These are phyloP conservation scores for Andricus curvator DNA, from an alignment of 2,888 invertebrate genomes.

Conservation along the genomic window DNA sequence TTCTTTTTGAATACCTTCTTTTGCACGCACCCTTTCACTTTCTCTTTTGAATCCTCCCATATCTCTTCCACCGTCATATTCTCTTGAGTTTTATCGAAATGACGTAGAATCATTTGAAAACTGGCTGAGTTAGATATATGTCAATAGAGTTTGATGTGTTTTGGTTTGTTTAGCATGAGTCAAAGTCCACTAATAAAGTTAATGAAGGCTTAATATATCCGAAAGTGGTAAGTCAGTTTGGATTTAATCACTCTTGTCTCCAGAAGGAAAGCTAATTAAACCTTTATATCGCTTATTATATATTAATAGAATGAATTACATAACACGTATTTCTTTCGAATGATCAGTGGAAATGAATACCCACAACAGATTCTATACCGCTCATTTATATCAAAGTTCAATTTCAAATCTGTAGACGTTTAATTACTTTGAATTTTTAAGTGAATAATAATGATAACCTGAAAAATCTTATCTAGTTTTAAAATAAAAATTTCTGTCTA, in stretches of 20 bases:
- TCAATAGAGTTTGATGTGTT: conserved; percentile 46
- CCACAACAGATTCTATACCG: neutral
- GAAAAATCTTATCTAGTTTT: too few relatives aligned
- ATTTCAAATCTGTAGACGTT: neutral
- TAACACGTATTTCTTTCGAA: neutral
- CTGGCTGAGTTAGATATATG: conserved; percentile 42
- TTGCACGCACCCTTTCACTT: too few relatives aligned
- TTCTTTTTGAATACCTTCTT: too few relatives aligned
- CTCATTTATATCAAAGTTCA: neutral
- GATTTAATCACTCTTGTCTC: conserved; percentile 15
- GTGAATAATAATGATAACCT: too few relatives aligned
- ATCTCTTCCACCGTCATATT: too few relatives aligned
- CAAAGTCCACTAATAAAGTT: conserved; percentile 45
- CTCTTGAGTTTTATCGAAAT: conserved; percentile 44
- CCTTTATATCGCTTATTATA: conserved; percentile 12
- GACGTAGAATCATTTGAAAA: conserved; percentile 44
- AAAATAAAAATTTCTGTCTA: too few relatives aligned
- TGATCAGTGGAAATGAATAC: neutral
- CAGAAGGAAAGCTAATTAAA: conserved; percentile 15
- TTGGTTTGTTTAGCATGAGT: conserved; percentile 50
- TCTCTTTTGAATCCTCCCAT: too few relatives aligned
- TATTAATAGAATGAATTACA: conserved; percentile 15
- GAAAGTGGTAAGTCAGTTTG: conserved; percentile 18
- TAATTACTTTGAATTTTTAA: too few relatives aligned
- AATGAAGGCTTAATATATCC: conserved; percentile 41